Percentiles rank a stretch among this genome's conserved stretches.
Evolutionary conservation across 2,888 invertebrate species (phyloP).

Genomic region (Xestia rhomboidea): DNA sequence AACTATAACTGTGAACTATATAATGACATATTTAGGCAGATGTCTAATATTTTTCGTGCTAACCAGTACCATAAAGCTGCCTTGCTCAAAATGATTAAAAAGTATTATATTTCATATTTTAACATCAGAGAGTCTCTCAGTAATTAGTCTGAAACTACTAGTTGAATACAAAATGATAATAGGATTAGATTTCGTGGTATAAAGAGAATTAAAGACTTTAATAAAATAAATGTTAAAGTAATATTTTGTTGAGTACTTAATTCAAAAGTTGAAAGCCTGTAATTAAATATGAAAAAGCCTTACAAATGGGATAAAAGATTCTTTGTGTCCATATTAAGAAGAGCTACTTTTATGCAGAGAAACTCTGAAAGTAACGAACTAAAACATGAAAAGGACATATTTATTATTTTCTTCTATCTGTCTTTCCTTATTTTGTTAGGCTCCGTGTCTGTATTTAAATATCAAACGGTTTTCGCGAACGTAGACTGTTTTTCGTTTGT

Average conservation of each 20-base stretch:
- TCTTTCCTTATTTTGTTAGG: constrained; percentile 35
- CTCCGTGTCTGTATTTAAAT: constrained; percentile 33
- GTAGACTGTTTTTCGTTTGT: constrained; percentile 17
- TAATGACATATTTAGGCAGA: too few relatives aligned
- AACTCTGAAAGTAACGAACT: constrained; percentile 24
- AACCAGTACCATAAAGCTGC: not conserved
- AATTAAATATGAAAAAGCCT: constrained; percentile 14
- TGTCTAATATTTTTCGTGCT: not conserved
- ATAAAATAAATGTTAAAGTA: not conserved
- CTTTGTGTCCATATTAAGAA: constrained; percentile 18
- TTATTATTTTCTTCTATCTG: constrained; percentile 11
- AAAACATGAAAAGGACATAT: constrained; percentile 24
- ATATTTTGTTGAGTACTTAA: not conserved
- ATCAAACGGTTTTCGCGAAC: constrained; percentile 38
- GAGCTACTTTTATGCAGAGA: not conserved
- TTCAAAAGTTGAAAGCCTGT: not conserved
- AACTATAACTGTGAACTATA: too few relatives aligned
- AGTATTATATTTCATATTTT: not conserved
- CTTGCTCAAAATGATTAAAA: not conserved
- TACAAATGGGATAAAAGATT: constrained; percentile 25
- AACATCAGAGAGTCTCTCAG: not conserved
- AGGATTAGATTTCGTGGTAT: not conserved
- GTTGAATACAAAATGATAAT: not conserved
- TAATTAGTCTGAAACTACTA: not conserved
- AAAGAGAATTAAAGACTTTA: not conserved